These are phyloP conservation scores for Trinectes maculatus DNA, from an alignment of 2,113 vertebrate species.

Conservation along the genomic window DNA sequence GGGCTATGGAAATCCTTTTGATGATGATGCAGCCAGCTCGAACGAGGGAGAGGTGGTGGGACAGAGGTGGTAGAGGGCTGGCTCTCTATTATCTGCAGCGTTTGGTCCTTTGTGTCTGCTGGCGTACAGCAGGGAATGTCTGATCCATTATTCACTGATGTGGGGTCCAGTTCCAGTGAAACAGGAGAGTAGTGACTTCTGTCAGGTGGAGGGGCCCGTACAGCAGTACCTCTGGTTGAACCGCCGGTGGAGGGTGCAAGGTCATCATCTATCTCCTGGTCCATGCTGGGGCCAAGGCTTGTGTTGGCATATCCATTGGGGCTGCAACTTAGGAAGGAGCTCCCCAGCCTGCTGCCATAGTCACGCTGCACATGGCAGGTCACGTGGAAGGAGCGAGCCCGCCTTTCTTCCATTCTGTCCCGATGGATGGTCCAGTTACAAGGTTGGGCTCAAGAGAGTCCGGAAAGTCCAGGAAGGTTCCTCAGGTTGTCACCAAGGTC, in stretches of 20 bases:
- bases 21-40: conserved; percentile 60
- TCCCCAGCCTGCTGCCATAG: conserved; percentile 60
- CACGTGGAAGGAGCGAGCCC: conserved; percentile 63
- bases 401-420: conserved; percentile 72
- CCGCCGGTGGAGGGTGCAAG: conserved; percentile 26
- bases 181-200: conserved; percentile 80
- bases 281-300: conserved; percentile 50
- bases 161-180: conserved; percentile 78
- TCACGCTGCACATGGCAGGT: conserved; percentile 67
- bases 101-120: conserved; percentile 71
- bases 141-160: conserved; percentile 80
- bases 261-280: conserved; percentile 62
- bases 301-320: conserved; percentile 72
- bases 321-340: conserved; percentile 57
- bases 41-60: conserved; percentile 60
- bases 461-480: conserved; percentile 24
- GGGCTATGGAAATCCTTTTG: conserved; percentile 80
- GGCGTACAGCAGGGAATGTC: conserved; percentile 59
- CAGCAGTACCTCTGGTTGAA: background rate
- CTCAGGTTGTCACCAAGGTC: conserved; percentile 8
- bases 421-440: background rate
- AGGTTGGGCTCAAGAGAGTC: background rate
- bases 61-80: conserved; percentile 52
- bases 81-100: conserved; percentile 55
- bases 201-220: conserved; percentile 36